Percentiles rank a stretch among this genome's conserved stretches.
Evolutionary conservation across 2,797 vertebrate genomes (phyloP).

Genomic region (Nannoperca obscura): DNA sequence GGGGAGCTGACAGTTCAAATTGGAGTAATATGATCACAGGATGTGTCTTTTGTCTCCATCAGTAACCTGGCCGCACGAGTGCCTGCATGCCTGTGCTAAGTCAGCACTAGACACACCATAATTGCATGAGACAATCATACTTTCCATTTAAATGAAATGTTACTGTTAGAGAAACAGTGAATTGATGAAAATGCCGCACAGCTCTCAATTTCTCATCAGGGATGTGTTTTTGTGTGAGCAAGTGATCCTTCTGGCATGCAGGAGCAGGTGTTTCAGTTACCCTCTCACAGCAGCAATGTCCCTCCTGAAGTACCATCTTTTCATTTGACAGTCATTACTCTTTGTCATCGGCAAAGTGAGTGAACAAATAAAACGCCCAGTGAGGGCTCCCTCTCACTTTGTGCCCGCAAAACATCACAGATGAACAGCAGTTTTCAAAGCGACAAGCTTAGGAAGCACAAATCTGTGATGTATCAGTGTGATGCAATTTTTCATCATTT

Average conservation of each 20-base stretch:
- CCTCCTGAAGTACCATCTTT: slow-evolving; percentile 40
- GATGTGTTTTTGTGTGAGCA: not conserved
- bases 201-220: slow-evolving; percentile 38
- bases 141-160: slow-evolving; percentile 60
- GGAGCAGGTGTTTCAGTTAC: slow-evolving; percentile 29
- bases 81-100: slow-evolving; percentile 22
- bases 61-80: slow-evolving; percentile 12
- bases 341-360: slow-evolving; percentile 30
- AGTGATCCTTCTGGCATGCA: not conserved
- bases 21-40: slow-evolving; percentile 34
- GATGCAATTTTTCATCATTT: slow-evolving; percentile 58
- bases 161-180: slow-evolving; percentile 46
- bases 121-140: slow-evolving; percentile 42
- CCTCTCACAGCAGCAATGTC: slow-evolving; percentile 20
- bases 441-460: slow-evolving; percentile 54
- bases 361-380: too few relatives aligned
- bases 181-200: slow-evolving; percentile 39
- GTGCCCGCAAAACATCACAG: slow-evolving; percentile 18
- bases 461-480: slow-evolving; percentile 30
- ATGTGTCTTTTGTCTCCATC: slow-evolving; percentile 10
- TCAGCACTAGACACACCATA: slow-evolving; percentile 49
- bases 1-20: slow-evolving; percentile 42
- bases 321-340: slow-evolving; percentile 58
- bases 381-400: not conserved
- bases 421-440: slow-evolving; percentile 39